phyloP scores from a whole-genome alignment of 2,888 invertebrate genomes.

The Neoitamus cyanurus region DNA sequence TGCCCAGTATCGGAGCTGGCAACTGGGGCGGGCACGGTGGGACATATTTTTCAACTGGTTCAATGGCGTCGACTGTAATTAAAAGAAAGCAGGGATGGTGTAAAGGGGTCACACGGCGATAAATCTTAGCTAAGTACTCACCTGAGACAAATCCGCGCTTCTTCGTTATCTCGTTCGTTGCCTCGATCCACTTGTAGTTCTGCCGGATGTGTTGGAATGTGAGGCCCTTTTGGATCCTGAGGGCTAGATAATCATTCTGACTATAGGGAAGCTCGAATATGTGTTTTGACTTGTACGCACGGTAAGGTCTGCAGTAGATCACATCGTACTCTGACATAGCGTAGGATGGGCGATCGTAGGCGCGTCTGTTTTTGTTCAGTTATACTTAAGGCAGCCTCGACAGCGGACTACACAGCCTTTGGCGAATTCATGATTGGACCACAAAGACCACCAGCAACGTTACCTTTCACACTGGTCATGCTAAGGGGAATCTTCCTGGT shows the following conservation, averaged over 20 bases:
- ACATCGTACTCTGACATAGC: slow-evolving; percentile 40
- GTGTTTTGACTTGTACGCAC: slow-evolving; percentile 11
- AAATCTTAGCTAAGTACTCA: neutral
- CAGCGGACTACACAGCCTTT: too few species aligned
- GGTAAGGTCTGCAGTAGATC: neutral
- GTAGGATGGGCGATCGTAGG: too few species aligned
- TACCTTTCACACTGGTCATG: too few species aligned
- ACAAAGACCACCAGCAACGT: too few species aligned
- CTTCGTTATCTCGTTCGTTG: slow-evolving; percentile 37
- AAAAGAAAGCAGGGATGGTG: too few species aligned
- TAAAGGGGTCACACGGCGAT: too few species aligned
- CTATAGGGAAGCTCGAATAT: slow-evolving; percentile 39
- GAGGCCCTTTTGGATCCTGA: slow-evolving; percentile 29
- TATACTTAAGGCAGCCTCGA: too few species aligned
- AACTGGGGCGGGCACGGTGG: neutral
- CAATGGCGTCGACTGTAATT: slow-evolving; percentile 21
- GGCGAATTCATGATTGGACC: too few species aligned
- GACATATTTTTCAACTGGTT: slow-evolving; percentile 9
- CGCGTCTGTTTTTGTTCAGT: too few species aligned
- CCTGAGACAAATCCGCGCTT: slow-evolving; percentile 16
- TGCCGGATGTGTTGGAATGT: slow-evolving; percentile 36
- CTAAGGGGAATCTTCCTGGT: too few species aligned
- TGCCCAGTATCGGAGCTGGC: neutral
- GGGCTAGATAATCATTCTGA: slow-evolving; percentile 40
- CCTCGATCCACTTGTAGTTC: slow-evolving; percentile 42